These are phyloP conservation scores for Zaprionus lachaisei DNA, from an alignment of 1,140 invertebrate species.

Conservation along the genomic window DNA sequence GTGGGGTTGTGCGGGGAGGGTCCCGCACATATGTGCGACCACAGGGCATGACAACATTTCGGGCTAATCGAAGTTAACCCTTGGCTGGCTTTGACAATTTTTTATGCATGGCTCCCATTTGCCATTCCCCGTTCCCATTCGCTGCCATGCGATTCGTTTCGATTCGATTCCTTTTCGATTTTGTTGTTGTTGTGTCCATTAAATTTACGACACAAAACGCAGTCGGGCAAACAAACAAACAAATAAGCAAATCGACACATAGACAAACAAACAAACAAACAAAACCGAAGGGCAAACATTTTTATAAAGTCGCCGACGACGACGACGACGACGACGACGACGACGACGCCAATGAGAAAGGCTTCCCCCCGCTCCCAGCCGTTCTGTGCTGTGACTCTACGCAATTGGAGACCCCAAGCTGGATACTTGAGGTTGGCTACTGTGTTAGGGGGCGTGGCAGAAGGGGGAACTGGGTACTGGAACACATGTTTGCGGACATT, in stretches of 20 bases:
- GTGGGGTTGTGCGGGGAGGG: not conserved
- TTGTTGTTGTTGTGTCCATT: constrained; percentile 57
- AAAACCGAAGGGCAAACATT: constrained; percentile 76
- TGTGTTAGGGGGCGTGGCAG: not conserved
- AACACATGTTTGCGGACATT: constrained; percentile 79
- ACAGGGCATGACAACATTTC: constrained; percentile 81
- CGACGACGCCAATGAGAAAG: constrained; percentile 23
- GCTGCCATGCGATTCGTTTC: constrained; percentile 77
- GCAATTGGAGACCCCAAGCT: constrained; percentile 24
- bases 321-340: constrained; percentile 10
- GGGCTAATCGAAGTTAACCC: constrained; percentile 82
- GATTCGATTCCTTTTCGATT: constrained; percentile 55
- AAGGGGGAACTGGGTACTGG: constrained; percentile 41
- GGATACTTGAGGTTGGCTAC: constrained; percentile 18
- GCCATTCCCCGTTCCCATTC: constrained; percentile 58
- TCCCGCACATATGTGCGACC: constrained; percentile 75
- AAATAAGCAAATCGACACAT: constrained; percentile 63
- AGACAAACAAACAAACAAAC: constrained; percentile 68
- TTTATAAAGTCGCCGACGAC: constrained; percentile 75
- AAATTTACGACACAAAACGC: constrained; percentile 82
- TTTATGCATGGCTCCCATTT: constrained; percentile 78
- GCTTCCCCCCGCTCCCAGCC: not conserved
- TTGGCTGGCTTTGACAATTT: constrained; percentile 79
- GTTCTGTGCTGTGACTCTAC: not conserved
- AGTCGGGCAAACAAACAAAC: constrained; percentile 72